A percentile compares a stretch with the other conserved stretches of the same genome.
These are phyloP conservation scores for Pangasius larnaudii DNA, from an alignment of 2,797 vertebrate species.

Conservation along the genomic window DNA sequence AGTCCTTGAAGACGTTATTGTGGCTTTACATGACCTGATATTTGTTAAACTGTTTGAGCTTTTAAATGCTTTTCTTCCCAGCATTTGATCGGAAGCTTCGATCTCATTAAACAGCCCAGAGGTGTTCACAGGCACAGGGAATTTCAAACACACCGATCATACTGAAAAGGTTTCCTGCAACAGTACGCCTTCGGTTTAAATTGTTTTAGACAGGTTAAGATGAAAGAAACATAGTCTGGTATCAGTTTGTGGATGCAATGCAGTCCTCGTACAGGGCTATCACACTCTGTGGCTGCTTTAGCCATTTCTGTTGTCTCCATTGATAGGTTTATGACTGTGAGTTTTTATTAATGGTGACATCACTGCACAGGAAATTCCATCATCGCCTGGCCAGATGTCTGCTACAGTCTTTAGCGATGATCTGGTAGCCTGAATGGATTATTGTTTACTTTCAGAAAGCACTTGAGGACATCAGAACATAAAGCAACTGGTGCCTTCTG, in stretches of 20 bases:
- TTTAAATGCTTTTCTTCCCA: background rate
- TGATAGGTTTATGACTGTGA: slow-evolving; percentile 32
- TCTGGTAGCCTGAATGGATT: slow-evolving; percentile 26
- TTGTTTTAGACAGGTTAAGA: background rate
- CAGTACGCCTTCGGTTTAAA: slow-evolving; percentile 4
- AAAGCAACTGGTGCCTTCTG: background rate
- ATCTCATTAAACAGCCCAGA: background rate
- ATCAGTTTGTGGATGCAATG: background rate
- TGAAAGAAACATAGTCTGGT: background rate
- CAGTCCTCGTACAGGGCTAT: background rate
- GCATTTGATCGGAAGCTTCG: background rate
- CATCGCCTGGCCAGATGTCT: slow-evolving; percentile 37
- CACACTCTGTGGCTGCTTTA: slow-evolving; percentile 31
- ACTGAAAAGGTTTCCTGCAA: background rate
- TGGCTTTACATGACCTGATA: slow-evolving; percentile 13
- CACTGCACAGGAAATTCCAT: slow-evolving; percentile 44
- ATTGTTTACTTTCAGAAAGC: slow-evolving; percentile 7
- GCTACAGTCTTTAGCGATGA: slow-evolving; percentile 35
- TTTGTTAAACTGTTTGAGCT: slow-evolving; percentile 4
- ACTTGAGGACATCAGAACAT: slow-evolving; percentile 8
- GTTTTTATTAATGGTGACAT: slow-evolving; percentile 51
- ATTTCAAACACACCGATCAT: background rate
- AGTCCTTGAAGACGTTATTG: background rate
- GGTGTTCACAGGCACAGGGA: background rate
- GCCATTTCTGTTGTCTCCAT: slow-evolving; percentile 36